Evolutionary conservation across 2,113 vertebrate species (phyloP), one percentile per base, ranked within the genome.

Genomic region (Buteo buteo): DNA sequence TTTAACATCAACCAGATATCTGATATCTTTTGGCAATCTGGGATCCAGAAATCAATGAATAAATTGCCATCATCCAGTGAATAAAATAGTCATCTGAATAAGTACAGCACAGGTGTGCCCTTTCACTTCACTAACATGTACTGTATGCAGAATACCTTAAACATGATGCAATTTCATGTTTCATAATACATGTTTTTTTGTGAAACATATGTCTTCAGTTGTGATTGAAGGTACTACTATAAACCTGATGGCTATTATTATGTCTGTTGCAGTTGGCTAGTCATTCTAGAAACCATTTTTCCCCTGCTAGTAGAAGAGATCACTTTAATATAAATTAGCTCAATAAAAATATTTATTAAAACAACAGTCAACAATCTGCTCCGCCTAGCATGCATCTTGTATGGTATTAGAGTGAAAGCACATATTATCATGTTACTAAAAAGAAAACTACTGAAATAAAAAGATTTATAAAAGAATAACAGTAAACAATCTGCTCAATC

Each of bases 271-370:
- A 61, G 34, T 78, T 95, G 84, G 67, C 65, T 86, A 95, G 38
- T 73, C 67, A 21, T 87, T 78, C 79, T 40, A 81, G 66, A 91
- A 96, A 89, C 50, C 74, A 16, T 52, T 80, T 94, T 93, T 88
- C 20, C 38, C 47, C 49, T 89, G 66, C 36, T 91, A 40, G 81
- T 54, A 62, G 32, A 77, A 81, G 44, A 87, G 80, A 95, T 76
- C 67, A 69, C 52, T 93, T 93, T 94, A 90, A 96, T 88, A 93
- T 76, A 80, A 96, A 95, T 86, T 84, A 95, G 38, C 80, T 91
- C 44, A 65, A 84, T 88, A 96, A 88, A 96, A 93, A 94, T 96
- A 96, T 96, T 97, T 97, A 97, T 97, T 97, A 88, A 91, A 96
- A 73, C 78, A 89, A 78, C 42, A 96, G 93, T 95, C 81, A 97